Evolutionary conservation across 37 sponge, comb jelly and placozoan species (phyloP), one percentile per base, ranked within the genome.

Genomic region (Beroe ovata): DNA sequence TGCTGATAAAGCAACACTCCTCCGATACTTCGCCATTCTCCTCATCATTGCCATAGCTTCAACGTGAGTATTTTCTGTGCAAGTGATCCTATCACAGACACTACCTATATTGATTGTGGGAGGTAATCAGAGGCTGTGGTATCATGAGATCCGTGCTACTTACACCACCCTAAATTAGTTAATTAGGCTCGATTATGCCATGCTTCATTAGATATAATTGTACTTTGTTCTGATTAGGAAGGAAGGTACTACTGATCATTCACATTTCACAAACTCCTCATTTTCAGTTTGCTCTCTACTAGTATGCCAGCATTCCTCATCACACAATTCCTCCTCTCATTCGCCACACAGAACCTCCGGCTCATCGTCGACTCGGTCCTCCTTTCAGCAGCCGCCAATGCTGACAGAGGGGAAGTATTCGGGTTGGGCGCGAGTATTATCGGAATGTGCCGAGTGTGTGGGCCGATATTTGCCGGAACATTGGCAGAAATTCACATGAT

Each of bases 331-430:
- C n/a, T 42, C n/a, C 84, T 77, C 42, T 77, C 84, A 0, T 42
- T 77, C 22, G 84, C 47, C 42, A 77, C 84, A 1, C 84, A 77
- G 54, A 77, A 77, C 84, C 84, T 77, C 41, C 84, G 84, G 4
- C 19, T 77, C 25, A 42, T 77, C 36, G 33, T 77, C 6, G 84
- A 77, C 84, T 77, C 84, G 3, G 22, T 77, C 42, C 26, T 77
- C 84, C 84, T 77, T 54, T 77, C 84, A 0, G 42, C 84, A 4
- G 84, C 54, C 0, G 16, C 54, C 21, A 35, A 77, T 29, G 19
- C 42, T 21, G 84, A 77, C 84, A 30, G 84, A 40, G 84, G 84
- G 0, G 84, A 77, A 26, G 47, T 77, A 35, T 77, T 77, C 84
- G 84, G 84, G 16, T 18, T 77, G 54, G 84, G 84, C 1, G 84